Base-by-base conservation (phyloP, 2,888 invertebrate species). In the Xestia c-nigrum region DNA sequence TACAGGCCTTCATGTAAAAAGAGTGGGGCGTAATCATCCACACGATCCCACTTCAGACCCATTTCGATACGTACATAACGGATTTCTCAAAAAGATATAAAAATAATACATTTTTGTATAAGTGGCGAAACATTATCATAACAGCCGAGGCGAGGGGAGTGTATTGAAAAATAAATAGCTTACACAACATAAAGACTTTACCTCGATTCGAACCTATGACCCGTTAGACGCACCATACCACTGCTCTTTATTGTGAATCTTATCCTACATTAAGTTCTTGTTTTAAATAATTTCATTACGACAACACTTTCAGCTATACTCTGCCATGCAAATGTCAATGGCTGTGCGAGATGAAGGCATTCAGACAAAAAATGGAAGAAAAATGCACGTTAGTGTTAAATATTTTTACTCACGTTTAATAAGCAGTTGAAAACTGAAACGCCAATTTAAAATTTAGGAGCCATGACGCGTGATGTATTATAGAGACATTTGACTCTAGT, bases 311-410 rank as follows among this genome's bases (percentile, higher is more conserved):
- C 43, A 76, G 76, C 19, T 21, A 3, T 24, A 24, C 50, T 38
- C 0, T 12, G 24, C 76, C 67, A 52, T 61, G 76, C 24, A 3
- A 1, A 50, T 67, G 59, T 61, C 76, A 67, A 61, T 14, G 66
- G 43, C n/a, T 76, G 21, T 76, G 76, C 14, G 5, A 16, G 52
- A 50, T 78, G 71, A 78, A 3, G 9, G 38, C 52, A 14, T 78
- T 72, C 38, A 21, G 21, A 3, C 3, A 40, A 50, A 66, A 38
- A 52, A 10, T 43, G 24, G 12, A 59, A 59, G 65, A 65, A 5
- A 72, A 78, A 66, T 78, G 78, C 78, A 59, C 6, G 78, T 78
- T 21, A 78, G 78, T 78, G 16, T 69, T 50, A 12, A 21, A 31
- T 16, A 74, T 31, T 24, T 24, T 66, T 40, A 40, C 21, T 47